A percentile compares a stretch with the other conserved stretches of the same genome.
Conservation (phyloP, 2,888 invertebrate genomes). For the Noctua comes region DNA sequence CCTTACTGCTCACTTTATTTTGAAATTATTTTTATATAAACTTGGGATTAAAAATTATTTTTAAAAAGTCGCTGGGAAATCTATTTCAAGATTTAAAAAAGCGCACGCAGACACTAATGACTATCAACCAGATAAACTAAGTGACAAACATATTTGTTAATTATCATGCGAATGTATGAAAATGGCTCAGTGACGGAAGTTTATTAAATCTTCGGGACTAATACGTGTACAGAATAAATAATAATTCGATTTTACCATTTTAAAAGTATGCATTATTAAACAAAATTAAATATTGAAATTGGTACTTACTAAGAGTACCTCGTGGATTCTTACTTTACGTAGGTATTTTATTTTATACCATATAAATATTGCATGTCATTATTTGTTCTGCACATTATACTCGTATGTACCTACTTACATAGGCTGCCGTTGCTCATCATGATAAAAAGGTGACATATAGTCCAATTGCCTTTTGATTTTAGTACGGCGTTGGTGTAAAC, state of each 20-base stretch:
- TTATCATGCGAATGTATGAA: conserved; percentile 5
- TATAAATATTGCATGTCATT: background rate
- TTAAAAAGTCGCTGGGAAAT: background rate
- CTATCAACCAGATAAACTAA: background rate
- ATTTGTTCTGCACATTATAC: background rate
- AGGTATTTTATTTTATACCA: background rate
- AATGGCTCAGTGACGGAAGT: background rate
- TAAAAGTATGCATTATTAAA: background rate
- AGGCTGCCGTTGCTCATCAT: background rate
- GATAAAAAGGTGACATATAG: background rate
- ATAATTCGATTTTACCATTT: background rate
- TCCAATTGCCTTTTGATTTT: background rate
- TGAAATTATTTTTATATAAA: background rate
- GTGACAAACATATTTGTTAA: background rate
- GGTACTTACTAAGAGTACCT: background rate
- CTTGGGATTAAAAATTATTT: background rate
- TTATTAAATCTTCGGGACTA: background rate
- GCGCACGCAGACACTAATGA: background rate
- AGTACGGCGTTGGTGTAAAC: background rate
- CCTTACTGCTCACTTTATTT: background rate
- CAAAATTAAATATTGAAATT: conserved; percentile 3
- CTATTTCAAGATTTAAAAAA: background rate
- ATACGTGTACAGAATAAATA: conserved; percentile 1
- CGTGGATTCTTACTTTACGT: too few species aligned
- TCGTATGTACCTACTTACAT: background rate